A percentile compares a stretch with the other conserved stretches of the same genome.
These are phyloP conservation scores for Crocallis elinguaria DNA, from an alignment of 2,888 invertebrate genomes.

Conservation along the genomic window DNA sequence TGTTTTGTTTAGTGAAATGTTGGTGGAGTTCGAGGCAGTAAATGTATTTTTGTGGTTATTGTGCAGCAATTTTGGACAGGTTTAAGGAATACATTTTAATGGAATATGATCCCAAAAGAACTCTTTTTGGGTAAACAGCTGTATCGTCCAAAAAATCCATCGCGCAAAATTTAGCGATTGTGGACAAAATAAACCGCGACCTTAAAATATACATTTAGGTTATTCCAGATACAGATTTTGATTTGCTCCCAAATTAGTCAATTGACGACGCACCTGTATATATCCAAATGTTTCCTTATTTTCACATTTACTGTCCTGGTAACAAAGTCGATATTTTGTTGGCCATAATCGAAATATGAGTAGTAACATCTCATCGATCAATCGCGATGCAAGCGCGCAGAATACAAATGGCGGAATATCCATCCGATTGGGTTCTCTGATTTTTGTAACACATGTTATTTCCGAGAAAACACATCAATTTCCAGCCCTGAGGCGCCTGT, in stretches of 20 bases:
- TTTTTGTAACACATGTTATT: conserved; percentile 30
- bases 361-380: conserved; percentile 31
- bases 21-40: neutral
- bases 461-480: conserved; percentile 30
- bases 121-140: too few species aligned
- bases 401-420: conserved; percentile 31
- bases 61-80: neutral
- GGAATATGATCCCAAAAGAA: neutral
- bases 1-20: neutral
- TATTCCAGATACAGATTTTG: conserved; percentile 8
- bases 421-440: conserved; percentile 25
- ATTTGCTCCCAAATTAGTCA: conserved; percentile 15
- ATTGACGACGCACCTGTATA: conserved; percentile 10
- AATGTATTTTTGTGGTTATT: too few species aligned
- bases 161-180: too few species aligned
- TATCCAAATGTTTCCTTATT: neutral
- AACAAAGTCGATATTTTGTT: conserved; percentile 17
- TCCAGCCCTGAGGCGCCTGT: conserved; percentile 12
- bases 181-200: neutral
- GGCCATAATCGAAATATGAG: conserved; percentile 9
- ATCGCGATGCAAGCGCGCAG: conserved; percentile 27
- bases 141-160: too few species aligned
- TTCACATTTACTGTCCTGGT: conserved; percentile 1
- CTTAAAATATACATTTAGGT: neutral
- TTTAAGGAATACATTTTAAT: neutral